Conservation (phyloP, 1,140 invertebrate genomes). For the Venustaconcha ellipsiformis region DNA sequence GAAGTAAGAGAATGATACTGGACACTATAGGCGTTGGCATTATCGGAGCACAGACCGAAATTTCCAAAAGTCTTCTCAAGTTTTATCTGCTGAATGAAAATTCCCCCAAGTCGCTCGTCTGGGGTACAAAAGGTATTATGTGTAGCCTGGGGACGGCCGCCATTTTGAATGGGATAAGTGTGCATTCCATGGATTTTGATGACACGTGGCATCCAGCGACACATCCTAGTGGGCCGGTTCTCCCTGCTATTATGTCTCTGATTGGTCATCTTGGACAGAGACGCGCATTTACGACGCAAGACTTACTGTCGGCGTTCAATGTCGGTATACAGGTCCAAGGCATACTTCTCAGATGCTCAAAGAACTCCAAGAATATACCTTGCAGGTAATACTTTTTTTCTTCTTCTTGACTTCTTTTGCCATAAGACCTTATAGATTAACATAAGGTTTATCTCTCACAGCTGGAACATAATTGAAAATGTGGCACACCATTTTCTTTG, state of each 20-base stretch:
- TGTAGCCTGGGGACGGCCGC: constrained; percentile 43
- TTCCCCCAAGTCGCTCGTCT: constrained; percentile 27
- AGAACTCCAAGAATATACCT: constrained; percentile 46
- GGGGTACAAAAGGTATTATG: constrained; percentile 43
- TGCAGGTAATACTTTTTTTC: constrained; percentile 33
- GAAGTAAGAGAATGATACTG: constrained; percentile 55
- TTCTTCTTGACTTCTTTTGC: no score
- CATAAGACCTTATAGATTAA: no score
- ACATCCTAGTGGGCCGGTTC: constrained; percentile 54
- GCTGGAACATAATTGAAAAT: no score
- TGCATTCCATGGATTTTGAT: constrained; percentile 60
- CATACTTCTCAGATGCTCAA: constrained; percentile 45
- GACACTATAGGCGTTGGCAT: constrained; percentile 55
- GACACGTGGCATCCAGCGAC: constrained; percentile 60
- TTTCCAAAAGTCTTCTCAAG: constrained; percentile 30
- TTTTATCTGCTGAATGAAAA: constrained; percentile 17
- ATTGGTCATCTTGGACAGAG: constrained; percentile 26
- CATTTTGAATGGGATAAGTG: constrained; percentile 52
- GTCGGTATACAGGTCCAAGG: constrained; percentile 57
- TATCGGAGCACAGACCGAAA: constrained; percentile 50
- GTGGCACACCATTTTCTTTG: no score
- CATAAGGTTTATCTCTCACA: no score
- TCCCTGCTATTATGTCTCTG: constrained; percentile 53
- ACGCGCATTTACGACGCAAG: constrained; percentile 29
- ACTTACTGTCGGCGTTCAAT: constrained; percentile 57